Conservation (phyloP, 2,113 vertebrate genomes). For the Onychostruthus taczanowskii region DNA sequence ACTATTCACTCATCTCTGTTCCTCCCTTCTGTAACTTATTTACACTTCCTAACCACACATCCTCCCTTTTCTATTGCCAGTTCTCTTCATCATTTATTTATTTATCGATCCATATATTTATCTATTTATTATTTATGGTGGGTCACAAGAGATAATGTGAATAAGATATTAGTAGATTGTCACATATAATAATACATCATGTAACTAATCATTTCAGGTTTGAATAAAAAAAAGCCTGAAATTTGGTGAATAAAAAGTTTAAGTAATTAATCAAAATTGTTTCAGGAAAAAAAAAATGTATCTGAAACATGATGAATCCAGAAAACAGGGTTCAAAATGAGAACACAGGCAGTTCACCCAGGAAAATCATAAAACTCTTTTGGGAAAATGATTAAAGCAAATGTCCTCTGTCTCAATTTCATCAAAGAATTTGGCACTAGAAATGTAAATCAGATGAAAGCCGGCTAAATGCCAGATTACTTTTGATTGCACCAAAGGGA, state of each 20-base stretch:
- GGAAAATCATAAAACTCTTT: background rate
- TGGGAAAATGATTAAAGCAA: background rate
- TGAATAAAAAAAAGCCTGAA: background rate
- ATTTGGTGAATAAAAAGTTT: background rate
- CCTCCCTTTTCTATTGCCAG: background rate
- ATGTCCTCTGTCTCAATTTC: background rate
- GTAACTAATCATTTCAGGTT: background rate
- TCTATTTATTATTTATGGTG: background rate
- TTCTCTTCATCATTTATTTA: background rate
- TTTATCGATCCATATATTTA: background rate
- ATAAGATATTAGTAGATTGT: background rate
- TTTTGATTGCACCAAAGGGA: background rate
- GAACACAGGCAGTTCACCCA: background rate
- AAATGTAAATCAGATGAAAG: background rate
- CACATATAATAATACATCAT: background rate
- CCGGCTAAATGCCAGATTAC: background rate
- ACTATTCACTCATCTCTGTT: slow-evolving; percentile 6
- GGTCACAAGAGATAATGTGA: background rate
- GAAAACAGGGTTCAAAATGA: background rate
- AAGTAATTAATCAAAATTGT: background rate
- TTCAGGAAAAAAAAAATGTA: background rate
- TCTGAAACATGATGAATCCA: background rate
- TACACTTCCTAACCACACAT: background rate
- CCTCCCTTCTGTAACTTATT: background rate
- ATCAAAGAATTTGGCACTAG: background rate